phyloP scores from a whole-genome alignment of 1,140 invertebrate genomes.

The Zophobas atratus region DNA sequence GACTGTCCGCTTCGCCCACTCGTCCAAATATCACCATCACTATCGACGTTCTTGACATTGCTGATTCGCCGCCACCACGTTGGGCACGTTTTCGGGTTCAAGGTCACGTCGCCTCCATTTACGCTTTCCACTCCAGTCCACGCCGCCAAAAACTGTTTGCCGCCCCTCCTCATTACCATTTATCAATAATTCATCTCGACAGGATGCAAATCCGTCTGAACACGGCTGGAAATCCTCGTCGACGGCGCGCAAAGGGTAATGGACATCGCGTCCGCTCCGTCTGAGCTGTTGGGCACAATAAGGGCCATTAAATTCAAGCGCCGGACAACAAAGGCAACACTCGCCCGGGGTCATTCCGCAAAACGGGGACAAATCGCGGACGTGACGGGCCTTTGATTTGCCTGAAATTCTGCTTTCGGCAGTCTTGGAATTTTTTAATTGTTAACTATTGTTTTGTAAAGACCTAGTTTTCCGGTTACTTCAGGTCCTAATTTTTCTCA shows the following conservation, averaged over 20 bases:
- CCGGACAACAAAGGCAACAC: conserved; percentile 51
- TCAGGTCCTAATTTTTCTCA: too few relatives aligned
- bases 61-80: too few relatives aligned
- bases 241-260: conserved; percentile 42
- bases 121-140: neutral
- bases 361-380: conserved; percentile 11
- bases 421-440: neutral
- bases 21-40: too few relatives aligned
- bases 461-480: too few relatives aligned
- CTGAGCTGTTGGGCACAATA: conserved; percentile 53
- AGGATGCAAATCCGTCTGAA: conserved; percentile 40
- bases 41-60: too few relatives aligned
- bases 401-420: neutral
- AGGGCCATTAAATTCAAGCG: conserved; percentile 54
- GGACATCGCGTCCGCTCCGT: conserved; percentile 50
- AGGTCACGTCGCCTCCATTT: too few relatives aligned
- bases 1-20: too few relatives aligned
- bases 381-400: neutral
- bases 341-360: conserved; percentile 48
- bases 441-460: too few relatives aligned
- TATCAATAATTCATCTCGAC: conserved; percentile 46
- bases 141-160: neutral
- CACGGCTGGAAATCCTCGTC: conserved; percentile 29
- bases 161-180: conserved; percentile 16
- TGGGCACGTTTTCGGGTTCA: too few relatives aligned